Percentiles rank a stretch among this genome's conserved stretches.
Evolutionary conservation across 1,140 invertebrate genomes (phyloP).

Genomic region (Drosophila bifasciata): DNA sequence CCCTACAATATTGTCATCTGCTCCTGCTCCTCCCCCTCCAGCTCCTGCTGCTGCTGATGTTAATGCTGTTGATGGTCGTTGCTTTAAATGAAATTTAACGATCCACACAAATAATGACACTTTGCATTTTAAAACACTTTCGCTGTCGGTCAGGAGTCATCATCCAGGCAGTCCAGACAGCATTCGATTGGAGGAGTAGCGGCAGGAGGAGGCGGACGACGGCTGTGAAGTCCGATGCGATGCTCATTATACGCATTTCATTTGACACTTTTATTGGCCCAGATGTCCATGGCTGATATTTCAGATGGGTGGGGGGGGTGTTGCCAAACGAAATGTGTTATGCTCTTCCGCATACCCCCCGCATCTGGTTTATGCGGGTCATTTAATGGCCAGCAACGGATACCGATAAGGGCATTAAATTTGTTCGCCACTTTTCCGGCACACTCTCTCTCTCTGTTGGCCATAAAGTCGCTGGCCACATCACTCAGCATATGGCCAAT

Average conservation of each 20-base stretch:
- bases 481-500: slow-evolving; percentile 75
- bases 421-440: slow-evolving; percentile 34
- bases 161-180: slow-evolving; percentile 6
- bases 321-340: slow-evolving; percentile 59
- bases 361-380: slow-evolving; percentile 69
- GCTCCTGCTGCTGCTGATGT: not conserved
- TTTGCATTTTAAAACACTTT: slow-evolving; percentile 81
- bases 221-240: slow-evolving; percentile 12
- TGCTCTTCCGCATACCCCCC: slow-evolving; percentile 11
- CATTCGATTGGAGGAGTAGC: slow-evolving; percentile 4
- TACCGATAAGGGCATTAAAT: slow-evolving; percentile 79
- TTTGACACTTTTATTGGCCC: slow-evolving; percentile 79
- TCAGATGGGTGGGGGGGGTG: too few species aligned
- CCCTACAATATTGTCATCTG: slow-evolving; percentile 33
- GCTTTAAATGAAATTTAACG: slow-evolving; percentile 81
- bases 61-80: not conserved
- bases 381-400: slow-evolving; percentile 72
- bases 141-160: slow-evolving; percentile 49
- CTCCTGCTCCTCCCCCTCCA: not conserved
- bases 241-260: slow-evolving; percentile 78
- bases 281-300: slow-evolving; percentile 55
- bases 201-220: slow-evolving; percentile 31
- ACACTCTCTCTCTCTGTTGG: slow-evolving; percentile 1
- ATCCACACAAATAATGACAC: slow-evolving; percentile 78
- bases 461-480: slow-evolving; percentile 66